Base-by-base conservation (phyloP, 1,140 invertebrate genomes). In the Leucophenga varia region DNA sequence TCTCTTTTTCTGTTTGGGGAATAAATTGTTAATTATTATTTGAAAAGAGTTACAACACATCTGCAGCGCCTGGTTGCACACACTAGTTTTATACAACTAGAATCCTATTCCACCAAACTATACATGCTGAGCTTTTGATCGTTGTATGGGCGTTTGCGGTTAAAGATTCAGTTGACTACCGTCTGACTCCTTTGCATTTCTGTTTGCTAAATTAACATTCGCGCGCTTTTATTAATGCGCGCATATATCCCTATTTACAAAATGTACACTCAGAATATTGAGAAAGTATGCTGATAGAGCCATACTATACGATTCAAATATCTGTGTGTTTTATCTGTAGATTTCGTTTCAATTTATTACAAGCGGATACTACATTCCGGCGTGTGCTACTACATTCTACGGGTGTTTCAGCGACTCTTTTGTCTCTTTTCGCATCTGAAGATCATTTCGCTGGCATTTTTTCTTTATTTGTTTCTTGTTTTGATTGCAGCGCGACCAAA, bases 11-110 rank as follows among this genome's bases (percentile, higher is more conserved):
- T 67, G 59, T 67, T 67, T 67, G 63, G 63, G 63, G 63, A 67
- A 67, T 67, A 67, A 67, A 67, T 67, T 67, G 63, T 67, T 67
- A 67, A 67, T 67, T 67, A 67, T 67, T 67, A 67, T 67, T 67
- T 67, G 63, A 67, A 67, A 67, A 67, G 63, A 67, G 63, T 67
- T 67, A 67, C 63, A 68, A 56, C 63, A 36, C 13, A 14, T 43
- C 41, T 41, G 44, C 47, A 41, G 54, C 54, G 42, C 31, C 49
- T 56, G 52, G 32, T 37, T 59, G 57, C 39, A 34, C n/a, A n/a
- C 13, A 14, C 6, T n/a, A n/a, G 6, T 34, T n/a, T n/a, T n/a
- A n/a, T n/a, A n/a, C n/a, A n/a, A n/a, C 31, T 34, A 19, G 10
- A 13, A n/a, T 2, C 7, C 20, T 28, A 16, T 20, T 2, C 22